phyloP scores from a whole-genome alignment of 2,888 invertebrate genomes.

The Apoda limacodes region DNA sequence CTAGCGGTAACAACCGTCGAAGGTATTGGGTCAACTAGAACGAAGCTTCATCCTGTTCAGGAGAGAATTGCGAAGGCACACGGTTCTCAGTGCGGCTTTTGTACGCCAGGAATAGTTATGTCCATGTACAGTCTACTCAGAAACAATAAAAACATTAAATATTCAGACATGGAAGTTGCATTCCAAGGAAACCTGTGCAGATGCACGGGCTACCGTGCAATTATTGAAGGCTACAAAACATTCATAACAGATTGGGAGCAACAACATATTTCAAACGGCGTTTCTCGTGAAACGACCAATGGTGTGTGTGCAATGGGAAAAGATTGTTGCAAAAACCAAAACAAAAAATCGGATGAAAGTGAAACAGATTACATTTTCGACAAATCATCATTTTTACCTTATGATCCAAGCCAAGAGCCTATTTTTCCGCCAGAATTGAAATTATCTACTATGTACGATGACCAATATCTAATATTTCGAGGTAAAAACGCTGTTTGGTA shows the following conservation, averaged over 20 bases:
- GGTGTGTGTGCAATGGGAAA: conserved; percentile 73
- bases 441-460: conserved; percentile 69
- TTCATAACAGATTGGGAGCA: conserved; percentile 80
- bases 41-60: conserved; percentile 83
- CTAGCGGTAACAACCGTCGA: conserved; percentile 87
- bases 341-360: conserved; percentile 37
- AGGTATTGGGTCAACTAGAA: conserved; percentile 83
- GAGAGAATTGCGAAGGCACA: conserved; percentile 85
- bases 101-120: conserved; percentile 93
- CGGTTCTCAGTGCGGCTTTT: conserved; percentile 91
- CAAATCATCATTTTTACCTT: conserved; percentile 73
- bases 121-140: conserved; percentile 87
- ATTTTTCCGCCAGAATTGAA: conserved; percentile 88
- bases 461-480: conserved; percentile 56
- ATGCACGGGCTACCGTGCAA: conserved; percentile 89
- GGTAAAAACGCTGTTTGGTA: conserved; percentile 75
- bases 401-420: conserved; percentile 81
- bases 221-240: conserved; percentile 84
- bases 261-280: conserved; percentile 36
- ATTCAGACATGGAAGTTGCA: conserved; percentile 77
- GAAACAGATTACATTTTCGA: conserved; percentile 70
- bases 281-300: conserved; percentile 23
- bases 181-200: conserved; percentile 84
- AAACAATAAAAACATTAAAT: conserved; percentile 48
- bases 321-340: conserved; percentile 72